Evolutionary conservation across 1,140 invertebrate genomes (phyloP).

Genomic region (Papilio aristodemus): DNA sequence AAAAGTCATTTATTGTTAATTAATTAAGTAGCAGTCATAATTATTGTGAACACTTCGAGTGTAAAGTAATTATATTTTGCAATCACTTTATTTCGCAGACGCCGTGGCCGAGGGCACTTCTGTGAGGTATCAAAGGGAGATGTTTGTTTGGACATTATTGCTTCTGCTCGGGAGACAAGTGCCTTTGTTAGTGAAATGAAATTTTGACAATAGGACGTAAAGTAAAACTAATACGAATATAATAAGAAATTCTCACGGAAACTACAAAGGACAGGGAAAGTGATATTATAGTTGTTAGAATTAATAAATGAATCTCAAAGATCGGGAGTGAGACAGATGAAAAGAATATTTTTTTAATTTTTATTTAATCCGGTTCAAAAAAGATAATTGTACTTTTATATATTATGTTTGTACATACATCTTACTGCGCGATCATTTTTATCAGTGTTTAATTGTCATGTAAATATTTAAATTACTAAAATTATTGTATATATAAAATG

Average conservation of each 20-base stretch:
- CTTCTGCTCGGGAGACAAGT: conserved; percentile 56
- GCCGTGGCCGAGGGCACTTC: conserved; percentile 53
- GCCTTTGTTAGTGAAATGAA: conserved; percentile 62
- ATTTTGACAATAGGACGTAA: conserved; percentile 44
- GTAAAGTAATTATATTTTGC: conserved; percentile 30
- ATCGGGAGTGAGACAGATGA: conserved; percentile 21
- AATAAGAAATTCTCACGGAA: conserved; percentile 15
- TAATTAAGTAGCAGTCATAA: background rate
- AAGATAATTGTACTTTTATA: background rate
- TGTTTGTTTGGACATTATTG: conserved; percentile 58
- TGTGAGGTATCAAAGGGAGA: conserved; percentile 43
- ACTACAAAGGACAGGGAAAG: conserved; percentile 15
- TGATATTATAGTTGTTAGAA: conserved; percentile 9
- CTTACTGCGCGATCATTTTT: conserved; percentile 5
- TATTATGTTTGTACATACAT: background rate
- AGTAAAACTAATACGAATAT: conserved; percentile 24
- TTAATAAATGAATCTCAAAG: background rate
- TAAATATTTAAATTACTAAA: conserved; percentile 15
- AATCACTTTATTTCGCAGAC: conserved; percentile 49
- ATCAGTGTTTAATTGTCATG: conserved; percentile 8
- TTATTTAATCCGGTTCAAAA: background rate
- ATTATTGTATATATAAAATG: background rate
- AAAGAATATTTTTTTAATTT: conserved; percentile 29
- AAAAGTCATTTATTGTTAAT: background rate
- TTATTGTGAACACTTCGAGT: background rate